Base-by-base conservation (phyloP, 2,113 vertebrate genomes). In the Dipodomys ordii region DNA sequence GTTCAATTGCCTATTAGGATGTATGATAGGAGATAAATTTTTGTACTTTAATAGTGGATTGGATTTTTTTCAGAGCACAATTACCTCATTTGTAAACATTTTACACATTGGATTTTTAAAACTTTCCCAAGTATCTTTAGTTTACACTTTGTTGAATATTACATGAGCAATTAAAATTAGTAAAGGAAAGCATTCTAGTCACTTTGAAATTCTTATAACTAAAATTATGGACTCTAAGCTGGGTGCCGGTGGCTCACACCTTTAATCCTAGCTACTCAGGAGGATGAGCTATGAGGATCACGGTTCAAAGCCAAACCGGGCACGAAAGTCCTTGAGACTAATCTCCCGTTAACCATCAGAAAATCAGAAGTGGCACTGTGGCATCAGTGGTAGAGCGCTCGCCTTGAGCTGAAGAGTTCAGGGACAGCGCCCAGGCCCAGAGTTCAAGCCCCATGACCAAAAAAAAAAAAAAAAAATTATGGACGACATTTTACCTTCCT, bases 31-130 rank as follows among this genome's bases (percentile, higher is more conserved):
- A 69, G 9, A 6, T 46, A 32, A n/a, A 23, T 64, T 67, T 76
- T 65, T 87, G 2, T 62, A n/a, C 62, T 84, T 94, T 77, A 94
- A 69, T 32, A 72, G 74, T 68, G 1, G 8, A 18, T 35, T 46
- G 5, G 2, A 4, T 32, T 62, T 49, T 9, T 9, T 23, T 27
- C 28, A 30, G 10, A 85, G 28, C 13, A 20, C 32, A 81, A 25
- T 82, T 86, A 20, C 13, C 81, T 87, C 57, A 88, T 84, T 90
- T 82, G 25, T 90, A 68, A 83, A 90, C 84, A 30, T 13, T 46
- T 39, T 71, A 49, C 23, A 68, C 6, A 23, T 76, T 91, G 44
- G 46, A 22, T 77, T n/a, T 88, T 57, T 39, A 30, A 64, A 67
- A 57, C 3, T 49, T 15, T 62, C 72, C 39, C 35, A 78, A 16